Evolutionary conservation across 2,797 vertebrate genomes (phyloP), one percentile per base, ranked within the genome.

Genomic region (Hapalemur alaotrensis): DNA sequence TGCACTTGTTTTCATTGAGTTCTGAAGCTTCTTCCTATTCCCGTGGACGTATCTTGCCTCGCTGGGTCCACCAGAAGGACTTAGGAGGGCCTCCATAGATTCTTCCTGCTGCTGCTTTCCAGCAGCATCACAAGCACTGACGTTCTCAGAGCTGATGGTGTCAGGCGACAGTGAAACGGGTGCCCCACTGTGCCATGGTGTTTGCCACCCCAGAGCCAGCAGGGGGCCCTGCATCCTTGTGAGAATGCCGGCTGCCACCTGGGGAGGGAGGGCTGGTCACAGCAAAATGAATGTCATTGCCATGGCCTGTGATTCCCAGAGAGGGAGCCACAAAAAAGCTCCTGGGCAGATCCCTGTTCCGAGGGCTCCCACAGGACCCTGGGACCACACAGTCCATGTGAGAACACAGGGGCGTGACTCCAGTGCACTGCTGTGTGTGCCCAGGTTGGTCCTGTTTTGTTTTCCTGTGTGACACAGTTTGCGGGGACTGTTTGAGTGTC

Each of bases 191-290:
- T 18, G 61, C 63, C 46, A 25, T 7, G 4, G 48, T 52, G 65
- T 79, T 91, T 69, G 59, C 30, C 4, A 13, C 10, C 80, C 76
- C 7, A 1, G 35, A 69, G 72, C 97, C 94, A 92, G 89, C 80
- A 97, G 97, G 95, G 93, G 97, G 93, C 87, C 91, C 96, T 0
- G 8, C 7, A 18, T 61, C 86, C 89, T 83, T 8, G 2, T 13
- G 94, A 91, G 94, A 91, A 43, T 7, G 38, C 32, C 43, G 4
- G 52, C 78, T 13, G 78, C 65, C 91, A 46, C 59, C 35, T 13
- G 7, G 61, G 35, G 48, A 50, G 38, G 28, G 32, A 82, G 89
- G 30, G 28, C 35, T 0, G 0, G 52, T 54, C 41, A 10, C 17
- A 22, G 70, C 50, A 11, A 13, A 41, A n/a, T 2, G 43, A 41